Conservation (phyloP, 2,888 invertebrate genomes). For the Saturnia pavonia region DNA sequence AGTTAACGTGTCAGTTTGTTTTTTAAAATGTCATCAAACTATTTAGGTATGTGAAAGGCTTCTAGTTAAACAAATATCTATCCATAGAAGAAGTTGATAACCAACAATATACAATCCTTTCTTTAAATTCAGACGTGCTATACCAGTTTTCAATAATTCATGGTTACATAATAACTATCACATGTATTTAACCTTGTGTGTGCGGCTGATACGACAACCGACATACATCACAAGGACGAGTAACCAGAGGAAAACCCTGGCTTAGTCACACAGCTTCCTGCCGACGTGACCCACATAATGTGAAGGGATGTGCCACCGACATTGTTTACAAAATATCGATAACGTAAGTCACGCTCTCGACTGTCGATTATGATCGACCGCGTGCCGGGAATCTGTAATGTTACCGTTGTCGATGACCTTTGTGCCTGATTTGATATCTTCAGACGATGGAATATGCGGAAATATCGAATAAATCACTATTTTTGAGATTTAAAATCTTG, state of each 20-base stretch:
- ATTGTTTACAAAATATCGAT: constrained; percentile 19
- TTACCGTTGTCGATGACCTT: constrained; percentile 1
- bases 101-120: no score
- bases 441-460: neutral
- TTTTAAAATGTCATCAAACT: neutral
- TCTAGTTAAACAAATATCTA: no score
- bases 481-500: neutral
- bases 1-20: neutral
- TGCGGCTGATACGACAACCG: neutral
- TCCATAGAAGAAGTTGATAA: no score
- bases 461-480: neutral
- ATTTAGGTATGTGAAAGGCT: neutral
- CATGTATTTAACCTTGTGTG: neutral
- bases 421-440: constrained; percentile 3
- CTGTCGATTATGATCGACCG: constrained; percentile 16
- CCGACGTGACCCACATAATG: constrained; percentile 49
- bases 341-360: constrained; percentile 10
- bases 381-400: constrained; percentile 15
- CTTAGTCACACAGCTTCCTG: constrained; percentile 48
- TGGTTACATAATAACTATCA: neutral
- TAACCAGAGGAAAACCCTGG: constrained; percentile 48
- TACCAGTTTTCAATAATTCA: no score
- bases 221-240: constrained; percentile 20
- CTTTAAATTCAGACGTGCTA: no score
- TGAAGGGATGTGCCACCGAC: constrained; percentile 16